phyloP scores from a whole-genome alignment of 2,888 invertebrate genomes.

The Ptycholaimellus sp. region DNA sequence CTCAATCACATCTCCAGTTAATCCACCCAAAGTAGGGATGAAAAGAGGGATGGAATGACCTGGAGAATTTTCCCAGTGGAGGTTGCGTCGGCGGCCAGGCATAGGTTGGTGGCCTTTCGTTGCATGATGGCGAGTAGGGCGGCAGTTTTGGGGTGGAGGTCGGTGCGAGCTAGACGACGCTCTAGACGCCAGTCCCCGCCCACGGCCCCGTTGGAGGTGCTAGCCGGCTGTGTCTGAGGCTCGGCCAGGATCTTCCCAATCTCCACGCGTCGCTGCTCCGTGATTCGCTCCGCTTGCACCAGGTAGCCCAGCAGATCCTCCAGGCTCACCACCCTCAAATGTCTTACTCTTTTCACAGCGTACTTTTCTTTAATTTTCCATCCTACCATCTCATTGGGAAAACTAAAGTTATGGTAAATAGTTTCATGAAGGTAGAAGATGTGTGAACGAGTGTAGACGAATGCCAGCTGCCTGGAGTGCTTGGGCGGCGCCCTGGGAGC shows the following conservation, averaged over 20 bases:
- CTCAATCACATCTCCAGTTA: slow-evolving; percentile 17
- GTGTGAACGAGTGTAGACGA: slow-evolving; percentile 29
- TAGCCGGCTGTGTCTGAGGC: no score
- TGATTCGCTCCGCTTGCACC: slow-evolving; percentile 10
- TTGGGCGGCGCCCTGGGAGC: slow-evolving; percentile 63
- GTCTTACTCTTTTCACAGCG: no score
- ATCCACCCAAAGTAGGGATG: no score
- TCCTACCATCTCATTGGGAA: no score
- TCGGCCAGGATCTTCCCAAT: slow-evolving; percentile 6
- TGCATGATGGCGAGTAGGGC: no score
- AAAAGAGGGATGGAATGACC: no score
- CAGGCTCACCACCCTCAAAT: slow-evolving; percentile 13
- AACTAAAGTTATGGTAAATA: no score
- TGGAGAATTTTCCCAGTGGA: slow-evolving; percentile 43
- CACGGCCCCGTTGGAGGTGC: no score
- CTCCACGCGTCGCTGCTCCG: slow-evolving; percentile 10
- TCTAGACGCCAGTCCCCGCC: no score
- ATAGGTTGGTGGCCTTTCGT: slow-evolving; percentile 61
- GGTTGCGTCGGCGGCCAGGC: slow-evolving; percentile 60
- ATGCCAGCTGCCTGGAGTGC: slow-evolving; percentile 41
- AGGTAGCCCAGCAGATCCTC: slow-evolving; percentile 14
- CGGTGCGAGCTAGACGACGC: no score
- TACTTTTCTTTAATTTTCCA: no score
- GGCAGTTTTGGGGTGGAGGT: no score
- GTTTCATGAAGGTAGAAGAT: slow-evolving; percentile 27